Evolutionary conservation across 2,888 invertebrate genomes (phyloP).

Genomic region (Cheilosia pagana): DNA sequence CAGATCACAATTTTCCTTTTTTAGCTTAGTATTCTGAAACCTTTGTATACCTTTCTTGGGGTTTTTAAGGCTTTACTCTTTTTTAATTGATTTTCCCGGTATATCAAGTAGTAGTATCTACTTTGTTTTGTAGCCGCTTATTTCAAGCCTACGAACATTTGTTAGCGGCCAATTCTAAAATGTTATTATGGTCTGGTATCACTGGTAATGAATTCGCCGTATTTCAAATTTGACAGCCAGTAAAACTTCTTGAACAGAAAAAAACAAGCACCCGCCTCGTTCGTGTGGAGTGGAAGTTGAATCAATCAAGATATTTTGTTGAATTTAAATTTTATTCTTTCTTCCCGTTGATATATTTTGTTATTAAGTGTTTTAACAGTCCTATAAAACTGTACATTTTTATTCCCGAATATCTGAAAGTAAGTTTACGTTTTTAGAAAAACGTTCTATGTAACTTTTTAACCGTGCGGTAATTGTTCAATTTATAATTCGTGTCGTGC

Average conservation of each 20-base stretch:
- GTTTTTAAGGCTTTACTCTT: background rate
- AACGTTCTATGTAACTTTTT: background rate
- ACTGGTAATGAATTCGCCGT: conserved; percentile 38
- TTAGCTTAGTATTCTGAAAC: too few species aligned
- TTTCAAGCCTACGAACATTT: too few species aligned
- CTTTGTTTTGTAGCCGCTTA: too few species aligned
- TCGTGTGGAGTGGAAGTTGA: conserved; percentile 29
- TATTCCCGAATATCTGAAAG: background rate
- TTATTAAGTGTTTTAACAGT: conserved; percentile 42
- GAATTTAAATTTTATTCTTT: conserved; percentile 20
- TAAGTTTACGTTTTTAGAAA: conserved; percentile 28
- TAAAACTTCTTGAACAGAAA: conserved; percentile 53
- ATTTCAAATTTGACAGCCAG: conserved; percentile 72
- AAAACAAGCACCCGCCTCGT: conserved; percentile 55
- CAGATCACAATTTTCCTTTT: too few species aligned
- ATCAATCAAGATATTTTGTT: conserved; percentile 9
- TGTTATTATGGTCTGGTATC: conserved; percentile 50
- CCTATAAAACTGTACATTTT: conserved; percentile 5
- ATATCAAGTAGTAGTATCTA: too few species aligned
- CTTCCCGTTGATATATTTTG: conserved; percentile 55
- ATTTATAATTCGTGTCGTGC: too few species aligned
- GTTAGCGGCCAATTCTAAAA: too few species aligned
- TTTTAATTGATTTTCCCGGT: too few species aligned
- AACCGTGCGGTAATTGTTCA: too few species aligned
- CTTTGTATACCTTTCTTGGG: background rate